Evolutionary conservation across 2,888 invertebrate genomes (phyloP).

Genomic region (Caenorhabditis sp.): DNA sequence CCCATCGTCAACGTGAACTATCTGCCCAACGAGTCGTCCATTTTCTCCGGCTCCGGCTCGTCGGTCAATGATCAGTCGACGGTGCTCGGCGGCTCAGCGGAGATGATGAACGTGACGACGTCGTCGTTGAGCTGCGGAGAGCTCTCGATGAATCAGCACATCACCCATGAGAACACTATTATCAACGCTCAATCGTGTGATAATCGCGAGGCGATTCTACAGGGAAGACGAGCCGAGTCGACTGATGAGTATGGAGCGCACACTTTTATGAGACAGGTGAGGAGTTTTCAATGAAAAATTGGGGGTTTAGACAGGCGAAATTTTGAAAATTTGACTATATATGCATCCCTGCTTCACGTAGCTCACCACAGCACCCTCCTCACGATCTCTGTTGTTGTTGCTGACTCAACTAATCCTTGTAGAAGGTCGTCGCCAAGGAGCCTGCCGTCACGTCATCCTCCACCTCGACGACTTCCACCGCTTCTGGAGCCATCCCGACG

Average conservation of each 20-base stretch:
- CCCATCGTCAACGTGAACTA: conserved; percentile 66
- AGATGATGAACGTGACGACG: conserved; percentile 65
- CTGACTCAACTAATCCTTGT: conserved; percentile 22
- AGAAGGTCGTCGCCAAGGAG: conserved; percentile 27
- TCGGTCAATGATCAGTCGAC: conserved; percentile 59
- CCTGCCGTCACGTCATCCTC: conserved; percentile 1
- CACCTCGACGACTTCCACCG: background rate
- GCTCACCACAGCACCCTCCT: background rate
- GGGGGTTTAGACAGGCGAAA: no score
- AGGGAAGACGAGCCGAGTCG: conserved; percentile 42
- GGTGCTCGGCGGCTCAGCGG: conserved; percentile 60
- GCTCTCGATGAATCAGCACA: conserved; percentile 55
- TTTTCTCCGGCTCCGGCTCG: conserved; percentile 47
- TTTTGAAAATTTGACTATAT: no score
- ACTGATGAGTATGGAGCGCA: conserved; percentile 69
- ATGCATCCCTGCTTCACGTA: background rate
- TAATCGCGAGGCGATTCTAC: conserved; percentile 61
- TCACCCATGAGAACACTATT: conserved; percentile 61
- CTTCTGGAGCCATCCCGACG: conserved; percentile 7
- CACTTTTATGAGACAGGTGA: conserved; percentile 69
- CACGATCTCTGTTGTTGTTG: no score
- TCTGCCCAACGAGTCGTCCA: conserved; percentile 60
- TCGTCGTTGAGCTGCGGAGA: conserved; percentile 53
- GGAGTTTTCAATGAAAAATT: background rate
- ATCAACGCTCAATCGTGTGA: conserved; percentile 63